Evolutionary conservation across 2,113 vertebrate species (phyloP).

Genomic region (Festucalex cinctus): DNA sequence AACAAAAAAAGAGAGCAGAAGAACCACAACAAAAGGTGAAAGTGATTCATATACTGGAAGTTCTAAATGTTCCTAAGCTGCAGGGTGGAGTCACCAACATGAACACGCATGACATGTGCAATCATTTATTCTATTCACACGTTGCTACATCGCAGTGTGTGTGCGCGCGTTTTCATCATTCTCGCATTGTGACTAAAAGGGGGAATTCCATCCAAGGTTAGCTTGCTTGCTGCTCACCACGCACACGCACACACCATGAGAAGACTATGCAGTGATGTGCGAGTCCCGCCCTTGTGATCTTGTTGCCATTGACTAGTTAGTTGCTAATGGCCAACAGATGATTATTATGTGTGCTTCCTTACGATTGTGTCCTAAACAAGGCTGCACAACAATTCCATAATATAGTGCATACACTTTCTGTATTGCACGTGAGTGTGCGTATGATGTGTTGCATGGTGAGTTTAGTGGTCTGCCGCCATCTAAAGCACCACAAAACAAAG

Average conservation of each 20-base stretch:
- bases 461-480: not conserved
- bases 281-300: slow-evolving; percentile 6
- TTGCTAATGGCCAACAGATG: slow-evolving; percentile 10
- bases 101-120: not conserved
- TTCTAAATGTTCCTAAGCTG: not conserved
- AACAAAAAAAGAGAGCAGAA: not conserved
- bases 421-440: not conserved
- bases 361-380: not conserved
- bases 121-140: slow-evolving; percentile 2
- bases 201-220: slow-evolving; percentile 11
- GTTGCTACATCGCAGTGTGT: not conserved
- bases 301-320: slow-evolving; percentile 8
- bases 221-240: not conserved
- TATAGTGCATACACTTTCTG: not conserved
- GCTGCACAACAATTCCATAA: not conserved
- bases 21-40: not conserved
- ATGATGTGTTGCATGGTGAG: not conserved
- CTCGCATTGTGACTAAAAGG: not conserved
- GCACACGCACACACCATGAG: slow-evolving; percentile 2
- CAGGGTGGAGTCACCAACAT: slow-evolving; percentile 4
- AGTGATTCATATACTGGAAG: not conserved
- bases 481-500: not conserved
- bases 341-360: not conserved
- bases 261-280: slow-evolving; percentile 11
- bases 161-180: not conserved